Conservation (phyloP, 2,113 vertebrate species). For the Steatornis caripensis region DNA sequence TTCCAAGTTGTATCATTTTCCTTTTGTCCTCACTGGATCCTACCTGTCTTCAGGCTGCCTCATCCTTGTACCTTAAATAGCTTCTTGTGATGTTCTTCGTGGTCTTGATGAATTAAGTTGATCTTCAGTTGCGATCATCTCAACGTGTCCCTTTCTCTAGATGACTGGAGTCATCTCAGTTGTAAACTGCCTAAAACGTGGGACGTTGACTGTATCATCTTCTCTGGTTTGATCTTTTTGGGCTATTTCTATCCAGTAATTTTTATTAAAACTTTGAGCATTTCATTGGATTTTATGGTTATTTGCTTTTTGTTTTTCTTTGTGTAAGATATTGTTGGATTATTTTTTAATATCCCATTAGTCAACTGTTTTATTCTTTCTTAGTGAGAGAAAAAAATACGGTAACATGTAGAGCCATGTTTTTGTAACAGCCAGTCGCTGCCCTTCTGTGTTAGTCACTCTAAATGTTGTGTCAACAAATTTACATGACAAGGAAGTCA, state of each 20-base stretch:
- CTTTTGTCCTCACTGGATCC: fast-evolving
- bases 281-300: neutral
- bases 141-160: fast-evolving
- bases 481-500: neutral
- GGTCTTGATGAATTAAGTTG: neutral
- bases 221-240: neutral
- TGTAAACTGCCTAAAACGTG: neutral
- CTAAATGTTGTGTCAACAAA: neutral
- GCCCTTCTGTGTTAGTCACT: neutral
- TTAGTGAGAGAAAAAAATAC: neutral
- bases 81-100: neutral
- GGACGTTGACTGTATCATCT: neutral
- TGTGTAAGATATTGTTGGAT: neutral
- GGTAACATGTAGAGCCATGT: neutral
- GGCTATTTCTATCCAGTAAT: neutral
- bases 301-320: neutral
- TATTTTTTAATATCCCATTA: neutral
- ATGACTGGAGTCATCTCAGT: neutral
- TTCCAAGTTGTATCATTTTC: neutral
- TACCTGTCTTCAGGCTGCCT: neutral
- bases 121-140: neutral
- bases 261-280: neutral
- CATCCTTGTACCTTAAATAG: too few relatives aligned
- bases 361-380: neutral
- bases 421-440: neutral